Evolutionary conservation across 2,113 vertebrate genomes (phyloP), one percentile per base, ranked within the genome.

Genomic region (Mastomys natalensis): DNA sequence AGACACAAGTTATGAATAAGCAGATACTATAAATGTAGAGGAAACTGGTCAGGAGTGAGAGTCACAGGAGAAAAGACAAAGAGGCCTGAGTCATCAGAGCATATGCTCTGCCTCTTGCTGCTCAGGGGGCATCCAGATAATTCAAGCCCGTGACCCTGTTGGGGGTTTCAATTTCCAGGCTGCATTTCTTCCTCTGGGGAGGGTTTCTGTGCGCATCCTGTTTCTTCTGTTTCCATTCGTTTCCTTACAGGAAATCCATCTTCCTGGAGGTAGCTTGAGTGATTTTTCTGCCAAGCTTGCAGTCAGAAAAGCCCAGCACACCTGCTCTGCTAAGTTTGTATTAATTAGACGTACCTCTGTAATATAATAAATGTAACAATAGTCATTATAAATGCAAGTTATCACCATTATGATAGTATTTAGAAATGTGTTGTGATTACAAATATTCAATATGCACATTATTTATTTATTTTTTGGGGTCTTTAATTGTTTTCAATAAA

Each of bases 21-120:
- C 29, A 72, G 70, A 40, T 62, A 88, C 53, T 94, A 85, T 84
- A 91, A 93, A 89, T 53, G 58, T 77, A 40, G 80, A 82, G 87
- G 94, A 97, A 92, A 45, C 55, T 31, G 53, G 80, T 90, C 86
- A 87, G 80, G 89, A 53, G 77, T 70, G 37, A 89, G 85, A 89
- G 64, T 19, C 58, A 62, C 95, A 93, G 78, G 40, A 87, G 81
- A 73, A 45, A 43, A 86, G 37, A 22, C 24, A 66, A 68, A 76
- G 53, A 76, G 22, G 45, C 3, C 24, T 84, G 84, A 89, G 34
- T 85, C 45, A 74, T 45, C 9, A 0, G 2, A 48, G 40, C 88
- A 78, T 72, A 53, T 87, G 48, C 40, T 74, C 48, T 55, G 19
- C 45, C 19, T 43, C 21, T 77, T n/a, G 81, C 74, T 89, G 81